Base-by-base conservation (phyloP, 2,113 vertebrate species). In the Typhlomys cinereus region DNA sequence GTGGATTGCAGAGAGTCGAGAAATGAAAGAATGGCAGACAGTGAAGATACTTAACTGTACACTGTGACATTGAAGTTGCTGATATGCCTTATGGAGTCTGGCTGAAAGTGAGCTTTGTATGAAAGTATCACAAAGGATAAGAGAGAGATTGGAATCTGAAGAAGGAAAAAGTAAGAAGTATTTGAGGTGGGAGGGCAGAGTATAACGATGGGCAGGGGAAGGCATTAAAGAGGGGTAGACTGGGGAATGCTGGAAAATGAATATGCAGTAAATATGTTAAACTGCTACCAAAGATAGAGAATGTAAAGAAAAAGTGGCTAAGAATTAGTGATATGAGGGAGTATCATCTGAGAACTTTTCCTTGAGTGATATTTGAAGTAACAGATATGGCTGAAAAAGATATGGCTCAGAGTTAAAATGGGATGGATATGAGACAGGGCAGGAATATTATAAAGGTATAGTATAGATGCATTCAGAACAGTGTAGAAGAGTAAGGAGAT, bases 151-250 rank as follows among this genome's bases (percentile, higher is more conserved):
- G 12, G 90, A 46, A 48, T 25, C 41, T 70, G 20, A 57, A 21
- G 79, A 84, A 41, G 10, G 23, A 52, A 36, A 59, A 54, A 86
- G 61, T 13, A 34, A 4, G 48, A 17, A 78, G 69, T 46, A 64
- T 44, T 71, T 66, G 27, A 66, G 20, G 59, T 17, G 52, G 67
- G 52, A 85, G 44, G 18, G 20, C 8, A 36, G 36, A 74, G 54
- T 29, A 15, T 15, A 34, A 80, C 23, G 6, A 17, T 82, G 44
- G 20, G 31, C 2, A 80, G 79, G 69, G 84, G 81, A 86, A 80
- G 91, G 86, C 79, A 71, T 59, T 61, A 62, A 18, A n/a, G 50
- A 88, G 83, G 87, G 73, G 88, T 73, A 93, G 59, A 69, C 23
- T 36, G 36, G 86, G 67, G 44, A 61, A 9, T 20, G 13, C 17